A percentile compares a stretch with the other conserved stretches of the same genome.
Evolutionary conservation across 2,888 invertebrate genomes (phyloP).

Genomic region (Diachrysia chrysitis): DNA sequence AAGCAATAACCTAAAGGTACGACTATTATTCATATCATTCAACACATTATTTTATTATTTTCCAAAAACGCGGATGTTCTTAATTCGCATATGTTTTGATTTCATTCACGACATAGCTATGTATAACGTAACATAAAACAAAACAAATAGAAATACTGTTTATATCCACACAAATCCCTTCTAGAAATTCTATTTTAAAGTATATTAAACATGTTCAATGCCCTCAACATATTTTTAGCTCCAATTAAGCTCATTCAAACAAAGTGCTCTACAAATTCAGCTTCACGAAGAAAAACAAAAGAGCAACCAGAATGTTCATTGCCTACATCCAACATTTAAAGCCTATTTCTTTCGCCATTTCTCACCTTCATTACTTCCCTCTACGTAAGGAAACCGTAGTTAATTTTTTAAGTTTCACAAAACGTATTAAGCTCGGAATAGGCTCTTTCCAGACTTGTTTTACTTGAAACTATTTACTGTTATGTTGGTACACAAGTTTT

Average conservation of each 20-base stretch:
- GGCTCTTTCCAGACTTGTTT: constrained; percentile 45
- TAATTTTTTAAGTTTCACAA: constrained; percentile 49
- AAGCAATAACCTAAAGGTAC: no score
- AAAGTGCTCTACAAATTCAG: constrained; percentile 1
- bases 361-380: constrained; percentile 44
- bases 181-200: background rate
- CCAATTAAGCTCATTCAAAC: constrained; percentile 1
- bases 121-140: background rate
- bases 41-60: no score
- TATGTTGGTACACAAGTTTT: constrained; percentile 21
- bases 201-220: background rate
- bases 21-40: no score
- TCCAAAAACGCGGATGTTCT: no score
- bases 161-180: background rate
- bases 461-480: constrained; percentile 42
- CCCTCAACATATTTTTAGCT: constrained; percentile 1
- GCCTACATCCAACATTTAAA: constrained; percentile 35
- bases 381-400: constrained; percentile 30
- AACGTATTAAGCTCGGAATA: constrained; percentile 53
- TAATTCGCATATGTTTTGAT: no score
- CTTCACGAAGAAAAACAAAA: constrained; percentile 2
- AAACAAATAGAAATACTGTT: background rate
- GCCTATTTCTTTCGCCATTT: constrained; percentile 16
- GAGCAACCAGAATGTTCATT: constrained; percentile 17
- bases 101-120: no score